Evolutionary conservation across 2,797 vertebrate genomes (phyloP).

Genomic region (Sitta carolinensis): DNA sequence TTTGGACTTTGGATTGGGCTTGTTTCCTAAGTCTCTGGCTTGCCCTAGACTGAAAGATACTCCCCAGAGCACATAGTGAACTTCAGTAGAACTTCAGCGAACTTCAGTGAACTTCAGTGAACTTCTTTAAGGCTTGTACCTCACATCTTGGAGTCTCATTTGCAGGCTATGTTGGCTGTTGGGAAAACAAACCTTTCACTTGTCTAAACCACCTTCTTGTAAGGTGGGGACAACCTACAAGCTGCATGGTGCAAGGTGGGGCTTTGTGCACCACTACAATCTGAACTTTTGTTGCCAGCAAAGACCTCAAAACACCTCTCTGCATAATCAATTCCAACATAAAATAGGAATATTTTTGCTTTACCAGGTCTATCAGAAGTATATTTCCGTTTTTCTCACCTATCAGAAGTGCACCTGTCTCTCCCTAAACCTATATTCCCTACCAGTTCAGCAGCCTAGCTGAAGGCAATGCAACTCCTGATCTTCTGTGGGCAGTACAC

Average conservation of each 20-base stretch:
- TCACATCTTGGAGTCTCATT: not conserved
- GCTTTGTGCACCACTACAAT: not conserved
- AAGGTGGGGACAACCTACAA: not conserved
- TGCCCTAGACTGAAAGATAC: not conserved
- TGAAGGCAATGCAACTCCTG: not conserved
- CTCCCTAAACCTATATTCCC: not conserved
- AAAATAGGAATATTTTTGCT: not conserved
- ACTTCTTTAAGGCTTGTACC: not conserved
- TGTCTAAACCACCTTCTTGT: not conserved
- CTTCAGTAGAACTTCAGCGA: not conserved
- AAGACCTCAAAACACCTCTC: rapidly evolving
- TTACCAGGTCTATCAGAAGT: not conserved
- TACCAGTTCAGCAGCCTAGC: not conserved
- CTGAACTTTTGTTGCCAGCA: not conserved
- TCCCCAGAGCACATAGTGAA: rapidly evolving
- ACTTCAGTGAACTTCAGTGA: not conserved
- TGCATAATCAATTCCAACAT: not conserved
- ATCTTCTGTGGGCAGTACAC: not conserved
- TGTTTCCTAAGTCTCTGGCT: not conserved
- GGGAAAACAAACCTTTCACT: not conserved
- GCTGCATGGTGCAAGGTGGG: not conserved
- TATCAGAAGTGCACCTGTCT: not conserved
- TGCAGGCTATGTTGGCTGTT: not conserved
- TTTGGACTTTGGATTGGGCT: not conserved
- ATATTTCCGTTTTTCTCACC: not conserved